Conservation (phyloP, 2,888 invertebrate species). For the Chrysolina haemoptera region DNA sequence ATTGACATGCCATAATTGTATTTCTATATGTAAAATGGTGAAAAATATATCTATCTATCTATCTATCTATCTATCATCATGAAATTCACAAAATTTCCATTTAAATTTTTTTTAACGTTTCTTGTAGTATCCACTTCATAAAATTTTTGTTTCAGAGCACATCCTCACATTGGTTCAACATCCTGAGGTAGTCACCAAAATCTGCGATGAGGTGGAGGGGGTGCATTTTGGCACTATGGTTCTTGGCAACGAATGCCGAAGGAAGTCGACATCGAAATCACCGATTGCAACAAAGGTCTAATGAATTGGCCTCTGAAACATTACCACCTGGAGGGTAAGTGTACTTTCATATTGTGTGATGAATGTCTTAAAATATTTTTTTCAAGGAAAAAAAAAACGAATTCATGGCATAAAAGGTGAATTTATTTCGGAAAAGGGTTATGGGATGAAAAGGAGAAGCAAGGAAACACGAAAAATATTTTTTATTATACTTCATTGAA, state of each 20-base stretch:
- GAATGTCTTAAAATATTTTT: background rate
- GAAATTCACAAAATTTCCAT: too few relatives aligned
- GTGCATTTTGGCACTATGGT: constrained; percentile 47
- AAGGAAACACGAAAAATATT: too few relatives aligned
- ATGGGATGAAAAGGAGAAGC: too few relatives aligned
- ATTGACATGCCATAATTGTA: too few relatives aligned
- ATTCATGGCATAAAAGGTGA: too few relatives aligned
- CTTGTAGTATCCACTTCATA: background rate
- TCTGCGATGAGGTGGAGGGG: constrained; percentile 47
- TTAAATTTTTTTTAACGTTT: too few relatives aligned
- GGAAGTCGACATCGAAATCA: constrained; percentile 45
- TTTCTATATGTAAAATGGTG: too few relatives aligned
- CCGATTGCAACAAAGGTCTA: constrained; percentile 45
- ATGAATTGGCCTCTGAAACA: constrained; percentile 51
- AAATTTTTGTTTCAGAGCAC: constrained; percentile 39
- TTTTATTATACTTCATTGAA: too few relatives aligned
- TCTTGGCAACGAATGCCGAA: constrained; percentile 43
- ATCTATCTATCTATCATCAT: too few relatives aligned
- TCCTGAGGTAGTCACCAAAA: constrained; percentile 40
- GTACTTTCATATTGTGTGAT: constrained; percentile 16
- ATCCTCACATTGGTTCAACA: constrained; percentile 42
- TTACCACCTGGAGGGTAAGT: constrained; percentile 60
- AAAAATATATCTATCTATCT: too few relatives aligned
- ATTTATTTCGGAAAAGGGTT: too few relatives aligned
- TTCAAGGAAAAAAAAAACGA: too few relatives aligned